Conservation (phyloP, 2,888 invertebrate genomes). For the Drosophila gaucha region DNA sequence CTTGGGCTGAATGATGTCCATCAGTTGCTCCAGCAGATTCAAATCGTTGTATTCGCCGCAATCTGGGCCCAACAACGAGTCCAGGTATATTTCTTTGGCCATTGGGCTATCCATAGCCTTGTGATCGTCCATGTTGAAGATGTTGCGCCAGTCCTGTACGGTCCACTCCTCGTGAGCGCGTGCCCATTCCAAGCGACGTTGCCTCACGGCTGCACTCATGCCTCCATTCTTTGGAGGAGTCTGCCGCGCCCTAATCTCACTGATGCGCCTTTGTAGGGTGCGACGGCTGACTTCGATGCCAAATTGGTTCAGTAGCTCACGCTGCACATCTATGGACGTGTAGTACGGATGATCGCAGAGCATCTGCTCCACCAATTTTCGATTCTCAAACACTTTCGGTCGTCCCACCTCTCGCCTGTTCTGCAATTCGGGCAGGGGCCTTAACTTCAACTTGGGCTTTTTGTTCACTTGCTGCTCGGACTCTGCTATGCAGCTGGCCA, state of each 20-base stretch:
- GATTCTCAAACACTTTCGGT: constrained; percentile 62
- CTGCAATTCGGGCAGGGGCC: constrained; percentile 1
- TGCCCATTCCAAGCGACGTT: constrained; percentile 56
- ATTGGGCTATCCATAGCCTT: constrained; percentile 17
- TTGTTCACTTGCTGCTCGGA: neutral
- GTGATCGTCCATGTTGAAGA: constrained; percentile 71
- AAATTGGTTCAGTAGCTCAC: constrained; percentile 29
- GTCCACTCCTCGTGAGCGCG: constrained; percentile 60
- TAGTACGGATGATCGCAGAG: constrained; percentile 50
- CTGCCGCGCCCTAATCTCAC: constrained; percentile 48
- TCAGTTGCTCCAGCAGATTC: constrained; percentile 61
- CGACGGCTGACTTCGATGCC: constrained; percentile 69
- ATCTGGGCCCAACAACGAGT: constrained; percentile 61
- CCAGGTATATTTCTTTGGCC: constrained; percentile 63
- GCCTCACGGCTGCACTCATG: constrained; percentile 16
- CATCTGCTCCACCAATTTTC: constrained; percentile 51
- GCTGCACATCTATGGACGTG: constrained; percentile 65
- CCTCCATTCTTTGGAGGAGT: constrained; percentile 2
- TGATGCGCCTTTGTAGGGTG: constrained; percentile 66
- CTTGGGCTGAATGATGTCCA: constrained; percentile 61
- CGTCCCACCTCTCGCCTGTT: constrained; percentile 55
- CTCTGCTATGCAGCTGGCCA: constrained; percentile 38
- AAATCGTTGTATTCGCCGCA: constrained; percentile 48
- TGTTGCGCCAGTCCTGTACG: constrained; percentile 62
- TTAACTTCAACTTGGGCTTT: neutral